These are phyloP conservation scores for Leptodactylus fuscus DNA, from an alignment of 2,113 vertebrate genomes.

Conservation along the genomic window DNA sequence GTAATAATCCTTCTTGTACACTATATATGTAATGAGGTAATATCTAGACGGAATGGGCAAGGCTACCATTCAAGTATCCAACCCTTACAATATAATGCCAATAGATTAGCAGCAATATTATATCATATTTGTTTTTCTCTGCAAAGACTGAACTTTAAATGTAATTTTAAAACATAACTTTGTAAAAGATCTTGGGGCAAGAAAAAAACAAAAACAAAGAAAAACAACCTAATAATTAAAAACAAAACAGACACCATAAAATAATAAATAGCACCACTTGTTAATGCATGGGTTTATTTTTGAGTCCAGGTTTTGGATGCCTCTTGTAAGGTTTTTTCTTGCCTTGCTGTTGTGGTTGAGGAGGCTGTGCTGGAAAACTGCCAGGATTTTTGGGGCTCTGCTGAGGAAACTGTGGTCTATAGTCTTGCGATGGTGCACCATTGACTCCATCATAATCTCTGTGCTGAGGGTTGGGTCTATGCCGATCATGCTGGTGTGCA, in stretches of 20 bases:
- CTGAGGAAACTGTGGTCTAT: background rate
- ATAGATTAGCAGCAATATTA: background rate
- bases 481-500: background rate
- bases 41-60: too few relatives aligned
- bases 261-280: background rate
- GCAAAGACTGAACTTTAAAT: background rate
- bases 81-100: background rate
- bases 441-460: too few relatives aligned
- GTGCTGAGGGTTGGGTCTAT: background rate
- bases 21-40: too few relatives aligned
- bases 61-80: background rate
- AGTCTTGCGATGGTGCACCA: background rate
- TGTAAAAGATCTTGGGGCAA: background rate
- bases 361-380: background rate
- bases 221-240: too few relatives aligned
- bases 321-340: background rate
- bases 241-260: background rate
- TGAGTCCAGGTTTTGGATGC: background rate
- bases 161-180: background rate
- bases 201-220: slow-evolving; percentile 15
- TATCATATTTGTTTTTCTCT: too few relatives aligned
- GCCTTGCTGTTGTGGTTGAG: background rate
- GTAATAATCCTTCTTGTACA: background rate
- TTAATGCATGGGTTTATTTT: background rate
- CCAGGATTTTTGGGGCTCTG: too few relatives aligned